Evolutionary conservation across 2,113 vertebrate species (phyloP).

Genomic region (Albula glossodonta): DNA sequence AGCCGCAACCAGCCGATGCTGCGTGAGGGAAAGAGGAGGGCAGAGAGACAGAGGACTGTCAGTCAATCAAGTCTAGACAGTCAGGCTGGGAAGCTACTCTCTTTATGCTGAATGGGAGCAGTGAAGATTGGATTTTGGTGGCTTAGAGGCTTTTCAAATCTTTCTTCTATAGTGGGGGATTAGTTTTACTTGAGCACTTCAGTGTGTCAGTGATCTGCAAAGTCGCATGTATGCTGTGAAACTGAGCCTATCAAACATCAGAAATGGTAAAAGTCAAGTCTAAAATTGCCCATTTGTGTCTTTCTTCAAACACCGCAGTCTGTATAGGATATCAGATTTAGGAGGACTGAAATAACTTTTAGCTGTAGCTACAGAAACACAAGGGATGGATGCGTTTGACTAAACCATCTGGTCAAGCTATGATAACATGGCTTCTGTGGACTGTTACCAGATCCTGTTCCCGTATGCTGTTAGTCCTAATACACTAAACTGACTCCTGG

Average conservation of each 20-base stretch:
- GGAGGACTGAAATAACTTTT: background rate
- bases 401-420: background rate
- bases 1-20: constrained; percentile 97
- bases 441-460: too few species aligned
- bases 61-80: background rate
- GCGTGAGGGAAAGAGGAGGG: constrained; percentile 43
- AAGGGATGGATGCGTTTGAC: background rate
- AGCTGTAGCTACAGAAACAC: background rate
- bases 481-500: too few species aligned
- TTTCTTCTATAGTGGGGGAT: background rate
- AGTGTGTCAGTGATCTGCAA: background rate
- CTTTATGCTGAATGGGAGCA: background rate
- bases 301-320: background rate
- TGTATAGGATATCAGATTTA: background rate
- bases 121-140: background rate
- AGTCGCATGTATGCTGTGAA: background rate
- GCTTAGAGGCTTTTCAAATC: background rate
- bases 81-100: too few species aligned
- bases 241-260: background rate
- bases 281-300: background rate
- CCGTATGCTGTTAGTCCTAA: background rate
- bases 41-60: background rate
- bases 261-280: background rate
- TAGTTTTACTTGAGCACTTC: background rate
- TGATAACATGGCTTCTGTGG: too few species aligned